Conservation (phyloP, 2,797 vertebrate genomes). For the Enteromius mattozi region DNA sequence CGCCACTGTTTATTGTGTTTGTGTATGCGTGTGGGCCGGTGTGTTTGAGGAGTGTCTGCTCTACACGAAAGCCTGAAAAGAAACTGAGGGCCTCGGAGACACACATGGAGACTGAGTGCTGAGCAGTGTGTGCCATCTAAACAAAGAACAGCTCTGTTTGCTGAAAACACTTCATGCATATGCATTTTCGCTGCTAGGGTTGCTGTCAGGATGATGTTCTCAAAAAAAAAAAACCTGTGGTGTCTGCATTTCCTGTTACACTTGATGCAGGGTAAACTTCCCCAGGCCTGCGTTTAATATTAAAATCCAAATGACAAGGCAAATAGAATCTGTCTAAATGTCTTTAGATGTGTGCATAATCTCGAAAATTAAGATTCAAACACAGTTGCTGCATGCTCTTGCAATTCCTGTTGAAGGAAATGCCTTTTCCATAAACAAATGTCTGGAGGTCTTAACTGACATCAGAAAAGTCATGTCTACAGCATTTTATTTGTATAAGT, state of each 20-base stretch:
- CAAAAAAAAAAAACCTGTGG: slow-evolving; percentile 19
- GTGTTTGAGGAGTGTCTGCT: slow-evolving; percentile 59
- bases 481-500: not conserved
- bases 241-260: slow-evolving; percentile 26
- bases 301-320: slow-evolving; percentile 1
- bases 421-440: slow-evolving; percentile 27
- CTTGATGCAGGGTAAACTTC: slow-evolving; percentile 26
- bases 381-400: slow-evolving; percentile 15
- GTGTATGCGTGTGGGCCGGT: slow-evolving; percentile 48
- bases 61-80: slow-evolving; percentile 49
- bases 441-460: not conserved
- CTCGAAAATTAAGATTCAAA: slow-evolving; percentile 15
- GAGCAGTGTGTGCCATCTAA: slow-evolving; percentile 52
- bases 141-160: slow-evolving; percentile 48
- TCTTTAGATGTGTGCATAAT: slow-evolving; percentile 13
- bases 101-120: slow-evolving; percentile 44
- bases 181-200: slow-evolving; percentile 30
- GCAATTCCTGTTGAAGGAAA: slow-evolving; percentile 28
- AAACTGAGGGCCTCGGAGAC: slow-evolving; percentile 52
- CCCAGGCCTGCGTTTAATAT: slow-evolving; percentile 9
- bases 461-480: not conserved
- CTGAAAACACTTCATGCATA: slow-evolving; percentile 43
- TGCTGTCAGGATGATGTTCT: slow-evolving; percentile 34
- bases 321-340: slow-evolving; percentile 3
- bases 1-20: slow-evolving; percentile 63